These are phyloP conservation scores for Rhizoglyphus robini DNA, from an alignment of 1,140 invertebrate genomes.

Conservation along the genomic window DNA sequence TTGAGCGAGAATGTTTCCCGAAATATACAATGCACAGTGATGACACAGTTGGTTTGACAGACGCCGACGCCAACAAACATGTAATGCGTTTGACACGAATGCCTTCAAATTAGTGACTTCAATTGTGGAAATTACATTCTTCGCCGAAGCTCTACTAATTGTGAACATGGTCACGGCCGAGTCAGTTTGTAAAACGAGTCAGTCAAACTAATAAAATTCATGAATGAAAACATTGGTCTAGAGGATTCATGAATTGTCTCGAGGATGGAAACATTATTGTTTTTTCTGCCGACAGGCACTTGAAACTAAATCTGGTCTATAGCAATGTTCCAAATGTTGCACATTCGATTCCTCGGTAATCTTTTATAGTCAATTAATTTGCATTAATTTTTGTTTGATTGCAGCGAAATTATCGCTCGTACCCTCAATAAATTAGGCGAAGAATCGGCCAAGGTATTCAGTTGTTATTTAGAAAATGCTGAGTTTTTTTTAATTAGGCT, in stretches of 20 bases:
- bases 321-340: background rate
- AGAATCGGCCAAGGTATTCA: conserved; percentile 11
- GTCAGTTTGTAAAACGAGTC: background rate
- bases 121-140: no score
- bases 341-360: background rate
- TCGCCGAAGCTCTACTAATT: no score
- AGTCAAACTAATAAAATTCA: background rate
- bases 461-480: no score
- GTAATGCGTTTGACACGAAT: no score
- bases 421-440: background rate
- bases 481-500: no score
- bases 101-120: no score
- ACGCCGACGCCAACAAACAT: no score
- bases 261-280: background rate
- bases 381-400: background rate
- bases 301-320: background rate
- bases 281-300: background rate
- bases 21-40: background rate
- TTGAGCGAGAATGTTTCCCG: background rate
- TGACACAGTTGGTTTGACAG: no score
- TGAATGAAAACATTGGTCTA: background rate
- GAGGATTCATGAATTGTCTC: background rate
- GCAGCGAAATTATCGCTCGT: background rate
- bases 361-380: background rate
- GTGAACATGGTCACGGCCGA: background rate